Conservation (phyloP, 2,113 vertebrate species). For the Phoxinus phoxinus region DNA sequence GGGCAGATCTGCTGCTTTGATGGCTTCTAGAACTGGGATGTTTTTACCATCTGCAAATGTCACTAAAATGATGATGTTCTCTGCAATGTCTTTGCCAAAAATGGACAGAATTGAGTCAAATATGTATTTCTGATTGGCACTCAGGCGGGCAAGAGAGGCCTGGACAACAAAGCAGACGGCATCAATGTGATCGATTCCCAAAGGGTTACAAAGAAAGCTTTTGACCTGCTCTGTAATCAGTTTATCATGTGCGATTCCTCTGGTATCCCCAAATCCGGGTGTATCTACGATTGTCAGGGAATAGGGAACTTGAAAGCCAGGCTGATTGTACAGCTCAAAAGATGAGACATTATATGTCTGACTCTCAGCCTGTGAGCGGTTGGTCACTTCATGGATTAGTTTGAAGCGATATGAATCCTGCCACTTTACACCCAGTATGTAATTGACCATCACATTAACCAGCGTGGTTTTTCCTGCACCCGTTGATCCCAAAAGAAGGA, state of each 20-base stretch:
- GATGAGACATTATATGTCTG: conserved; percentile 60
- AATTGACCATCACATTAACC: conserved; percentile 57
- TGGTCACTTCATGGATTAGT: conserved; percentile 54
- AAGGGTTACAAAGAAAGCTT: conserved; percentile 53
- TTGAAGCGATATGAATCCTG: conserved; percentile 53
- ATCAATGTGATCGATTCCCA: conserved; percentile 58
- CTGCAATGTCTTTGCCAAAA: conserved; percentile 63
- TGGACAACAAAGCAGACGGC: conserved; percentile 61
- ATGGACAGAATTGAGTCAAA: conserved; percentile 62
- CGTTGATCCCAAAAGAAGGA: conserved; percentile 56
- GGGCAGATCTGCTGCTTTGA: conserved; percentile 53
- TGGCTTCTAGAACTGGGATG: conserved; percentile 57
- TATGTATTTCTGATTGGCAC: conserved; percentile 55
- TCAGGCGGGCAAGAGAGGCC: conserved; percentile 57
- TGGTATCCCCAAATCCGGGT: conserved; percentile 64
- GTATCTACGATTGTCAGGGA: conserved; percentile 67
- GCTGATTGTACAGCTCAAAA: conserved; percentile 54
- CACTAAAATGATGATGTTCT: conserved; percentile 60
- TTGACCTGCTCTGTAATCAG: conserved; percentile 46
- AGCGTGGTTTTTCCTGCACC: conserved; percentile 61
- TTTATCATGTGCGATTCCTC: conserved; percentile 55
- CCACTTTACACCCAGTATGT: conserved; percentile 55
- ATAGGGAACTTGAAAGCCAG: conserved; percentile 57
- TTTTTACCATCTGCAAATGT: conserved; percentile 61
- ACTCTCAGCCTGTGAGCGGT: conserved; percentile 63